Evolutionary conservation across 2,888 invertebrate genomes (phyloP).

Genomic region (Eupithecia centaureata): DNA sequence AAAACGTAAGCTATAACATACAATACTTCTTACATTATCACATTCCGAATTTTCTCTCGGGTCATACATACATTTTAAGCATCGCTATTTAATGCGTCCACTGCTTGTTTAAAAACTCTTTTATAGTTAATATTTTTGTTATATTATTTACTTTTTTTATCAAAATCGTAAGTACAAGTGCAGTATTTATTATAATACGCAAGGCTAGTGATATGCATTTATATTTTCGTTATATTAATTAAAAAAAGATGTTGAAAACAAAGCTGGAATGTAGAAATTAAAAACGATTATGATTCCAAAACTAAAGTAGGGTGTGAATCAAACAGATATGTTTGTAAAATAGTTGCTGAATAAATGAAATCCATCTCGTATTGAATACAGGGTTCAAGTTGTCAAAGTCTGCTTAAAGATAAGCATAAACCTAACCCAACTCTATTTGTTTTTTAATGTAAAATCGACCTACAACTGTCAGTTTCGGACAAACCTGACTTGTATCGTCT

Average conservation of each 20-base stretch:
- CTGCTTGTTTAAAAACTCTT: neutral
- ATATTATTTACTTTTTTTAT: conserved; percentile 50
- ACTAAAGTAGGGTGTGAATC: neutral
- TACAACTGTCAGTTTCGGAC: neutral
- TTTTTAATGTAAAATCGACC: neutral
- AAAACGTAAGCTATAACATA: conserved; percentile 12
- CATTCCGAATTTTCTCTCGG: conserved; percentile 24
- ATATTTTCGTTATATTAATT: conserved; percentile 45
- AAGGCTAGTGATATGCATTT: conserved; percentile 66
- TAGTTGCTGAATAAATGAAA: neutral
- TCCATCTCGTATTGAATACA: neutral
- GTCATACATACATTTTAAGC: conserved; percentile 13
- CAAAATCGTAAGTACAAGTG: conserved; percentile 60
- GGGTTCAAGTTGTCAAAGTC: neutral
- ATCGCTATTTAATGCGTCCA: neutral
- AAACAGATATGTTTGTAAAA: neutral
- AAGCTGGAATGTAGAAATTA: conserved; percentile 54
- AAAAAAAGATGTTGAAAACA: conserved; percentile 42
- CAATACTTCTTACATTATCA: conserved; percentile 26
- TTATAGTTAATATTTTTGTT: conserved; percentile 9
- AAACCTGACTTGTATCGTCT: neutral
- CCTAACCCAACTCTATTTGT: neutral
- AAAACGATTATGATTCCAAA: conserved; percentile 15
- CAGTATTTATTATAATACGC: conserved; percentile 51
- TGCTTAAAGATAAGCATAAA: neutral